phyloP scores from a whole-genome alignment of 2,888 invertebrate species.

The Prionchulus punctatus region DNA sequence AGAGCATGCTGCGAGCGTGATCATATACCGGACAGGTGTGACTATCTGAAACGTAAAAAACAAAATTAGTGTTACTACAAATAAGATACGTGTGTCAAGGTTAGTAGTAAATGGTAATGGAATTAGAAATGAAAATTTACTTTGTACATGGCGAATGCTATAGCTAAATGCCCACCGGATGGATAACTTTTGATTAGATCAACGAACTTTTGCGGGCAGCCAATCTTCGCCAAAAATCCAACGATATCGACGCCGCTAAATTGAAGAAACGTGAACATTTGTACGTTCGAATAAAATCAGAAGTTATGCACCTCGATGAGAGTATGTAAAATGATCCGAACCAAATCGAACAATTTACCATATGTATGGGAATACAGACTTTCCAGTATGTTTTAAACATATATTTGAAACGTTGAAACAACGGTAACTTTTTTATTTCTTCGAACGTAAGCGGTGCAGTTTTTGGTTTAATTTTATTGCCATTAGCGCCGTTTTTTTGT shows the following conservation, averaged over 20 bases:
- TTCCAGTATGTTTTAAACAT: conserved; percentile 95
- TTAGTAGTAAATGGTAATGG: not conserved
- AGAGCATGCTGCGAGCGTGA: conserved; percentile 23
- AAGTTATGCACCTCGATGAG: conserved; percentile 54
- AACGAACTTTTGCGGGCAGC: conserved; percentile 59
- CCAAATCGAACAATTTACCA: conserved; percentile 72
- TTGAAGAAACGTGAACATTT: conserved; percentile 9
- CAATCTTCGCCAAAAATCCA: conserved; percentile 54
- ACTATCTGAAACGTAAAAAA: conserved; percentile 19
- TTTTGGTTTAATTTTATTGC: no score
- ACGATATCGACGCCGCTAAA: conserved; percentile 78
- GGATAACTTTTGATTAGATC: conserved; percentile 51
- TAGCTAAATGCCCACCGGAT: conserved; percentile 64
- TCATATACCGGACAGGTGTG: conserved; percentile 26
- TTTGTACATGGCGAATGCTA: conserved; percentile 82
- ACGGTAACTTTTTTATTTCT: not conserved
- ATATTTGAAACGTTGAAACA: conserved; percentile 53
- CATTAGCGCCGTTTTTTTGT: no score
- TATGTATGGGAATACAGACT: conserved; percentile 78
- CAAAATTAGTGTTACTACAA: not conserved
- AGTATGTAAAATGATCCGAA: conserved; percentile 68
- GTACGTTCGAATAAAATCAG: not conserved
- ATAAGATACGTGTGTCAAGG: not conserved
- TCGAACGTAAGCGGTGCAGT: no score
- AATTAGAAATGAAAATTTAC: conserved; percentile 34